phyloP scores from a whole-genome alignment of 2,113 vertebrate genomes.

The Marmota monax region DNA sequence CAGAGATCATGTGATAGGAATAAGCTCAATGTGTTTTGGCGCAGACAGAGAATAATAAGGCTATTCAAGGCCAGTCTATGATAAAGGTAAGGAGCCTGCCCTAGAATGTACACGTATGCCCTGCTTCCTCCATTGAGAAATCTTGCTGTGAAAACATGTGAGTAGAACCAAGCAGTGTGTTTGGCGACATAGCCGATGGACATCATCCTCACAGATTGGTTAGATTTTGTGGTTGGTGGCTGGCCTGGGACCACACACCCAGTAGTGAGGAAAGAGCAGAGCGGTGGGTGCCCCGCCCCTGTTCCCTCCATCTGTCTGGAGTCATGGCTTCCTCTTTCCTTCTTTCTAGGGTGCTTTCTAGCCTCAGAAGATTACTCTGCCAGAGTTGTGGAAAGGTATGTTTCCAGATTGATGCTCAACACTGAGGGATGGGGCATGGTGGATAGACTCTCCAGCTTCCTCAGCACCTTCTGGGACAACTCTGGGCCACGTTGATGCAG shows the following conservation, averaged over 20 bases:
- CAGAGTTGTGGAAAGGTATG: background rate
- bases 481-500: background rate
- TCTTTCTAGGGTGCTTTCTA: background rate
- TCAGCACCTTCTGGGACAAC: background rate
- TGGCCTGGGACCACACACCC: background rate
- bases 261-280: background rate
- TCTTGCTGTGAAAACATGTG: background rate
- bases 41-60: background rate
- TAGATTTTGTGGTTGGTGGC: background rate
- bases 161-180: background rate
- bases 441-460: background rate
- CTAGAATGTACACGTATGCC: fast-evolving
- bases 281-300: too few relatives aligned
- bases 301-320: fast-evolving
- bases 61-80: background rate
- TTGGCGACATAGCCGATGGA: background rate
- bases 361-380: background rate
- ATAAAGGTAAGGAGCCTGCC: background rate
- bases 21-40: background rate
- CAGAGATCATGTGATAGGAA: background rate
- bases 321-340: background rate
- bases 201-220: background rate
- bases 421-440: background rate
- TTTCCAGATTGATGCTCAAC: background rate
- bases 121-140: background rate